Evolutionary conservation across 2,797 vertebrate species (phyloP).

Genomic region (Gymnocypris eckloni): DNA sequence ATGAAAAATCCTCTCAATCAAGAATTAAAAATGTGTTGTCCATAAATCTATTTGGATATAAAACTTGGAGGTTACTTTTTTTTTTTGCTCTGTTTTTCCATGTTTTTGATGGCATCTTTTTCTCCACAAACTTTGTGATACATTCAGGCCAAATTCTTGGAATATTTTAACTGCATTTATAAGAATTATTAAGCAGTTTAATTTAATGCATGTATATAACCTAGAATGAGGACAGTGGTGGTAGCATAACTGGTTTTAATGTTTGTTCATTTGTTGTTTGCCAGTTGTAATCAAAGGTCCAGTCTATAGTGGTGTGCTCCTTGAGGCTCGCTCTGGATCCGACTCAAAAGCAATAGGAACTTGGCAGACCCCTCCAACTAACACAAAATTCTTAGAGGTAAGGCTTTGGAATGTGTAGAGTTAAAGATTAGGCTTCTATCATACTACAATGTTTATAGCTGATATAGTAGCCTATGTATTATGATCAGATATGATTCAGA

Average conservation of each 20-base stretch:
- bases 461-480: background rate
- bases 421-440: background rate
- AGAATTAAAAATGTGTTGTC: background rate
- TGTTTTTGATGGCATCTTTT: background rate
- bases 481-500: too few relatives aligned
- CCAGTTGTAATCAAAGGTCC: constrained; percentile 70
- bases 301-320: constrained; percentile 67
- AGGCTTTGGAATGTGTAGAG: background rate
- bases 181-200: background rate
- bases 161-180: background rate
- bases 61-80: background rate
- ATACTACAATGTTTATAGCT: background rate
- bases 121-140: background rate
- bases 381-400: constrained; percentile 74
- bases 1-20: background rate
- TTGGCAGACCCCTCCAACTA: constrained; percentile 69
- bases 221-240: background rate
- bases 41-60: background rate
- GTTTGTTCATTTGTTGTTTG: constrained; percentile 24
- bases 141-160: background rate
- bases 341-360: constrained; percentile 62
- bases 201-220: background rate
- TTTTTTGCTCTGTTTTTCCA: background rate
- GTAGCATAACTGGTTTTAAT: background rate
- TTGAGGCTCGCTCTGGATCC: constrained; percentile 65